Percentiles rank a stretch among this genome's conserved stretches.
Conservation (phyloP, 2,888 invertebrate genomes). For the Apodemia duryi region DNA sequence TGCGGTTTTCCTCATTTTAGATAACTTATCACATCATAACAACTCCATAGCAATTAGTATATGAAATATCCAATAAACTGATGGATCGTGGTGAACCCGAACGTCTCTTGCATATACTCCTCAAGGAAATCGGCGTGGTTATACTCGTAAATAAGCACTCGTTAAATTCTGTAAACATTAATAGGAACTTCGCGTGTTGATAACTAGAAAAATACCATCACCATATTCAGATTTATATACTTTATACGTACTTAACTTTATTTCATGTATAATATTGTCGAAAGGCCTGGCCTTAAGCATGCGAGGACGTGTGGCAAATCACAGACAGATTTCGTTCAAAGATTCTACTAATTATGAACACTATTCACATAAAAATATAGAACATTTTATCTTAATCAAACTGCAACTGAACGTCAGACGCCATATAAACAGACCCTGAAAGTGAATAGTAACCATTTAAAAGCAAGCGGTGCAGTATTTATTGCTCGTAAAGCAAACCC, state of each 20-base stretch:
- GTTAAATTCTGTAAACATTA: no score
- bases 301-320: neutral
- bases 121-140: no score
- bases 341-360: neutral
- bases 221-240: no score
- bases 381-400: neutral
- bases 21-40: no score
- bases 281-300: neutral
- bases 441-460: conserved; percentile 21
- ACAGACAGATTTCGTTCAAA: neutral
- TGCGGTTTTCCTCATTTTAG: no score
- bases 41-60: no score
- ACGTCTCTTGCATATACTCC: no score
- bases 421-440: conserved; percentile 17
- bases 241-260: neutral
- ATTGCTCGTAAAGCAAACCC: conserved; percentile 28
- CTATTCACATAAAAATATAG: neutral
- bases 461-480: conserved; percentile 24
- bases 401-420: neutral
- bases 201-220: no score
- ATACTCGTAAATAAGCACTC: no score
- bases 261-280: neutral
- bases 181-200: no score
- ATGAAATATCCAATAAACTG: no score
- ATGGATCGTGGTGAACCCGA: no score